phyloP scores from a whole-genome alignment of 2,113 vertebrate species.

The Mesembrinibis cayennensis region DNA sequence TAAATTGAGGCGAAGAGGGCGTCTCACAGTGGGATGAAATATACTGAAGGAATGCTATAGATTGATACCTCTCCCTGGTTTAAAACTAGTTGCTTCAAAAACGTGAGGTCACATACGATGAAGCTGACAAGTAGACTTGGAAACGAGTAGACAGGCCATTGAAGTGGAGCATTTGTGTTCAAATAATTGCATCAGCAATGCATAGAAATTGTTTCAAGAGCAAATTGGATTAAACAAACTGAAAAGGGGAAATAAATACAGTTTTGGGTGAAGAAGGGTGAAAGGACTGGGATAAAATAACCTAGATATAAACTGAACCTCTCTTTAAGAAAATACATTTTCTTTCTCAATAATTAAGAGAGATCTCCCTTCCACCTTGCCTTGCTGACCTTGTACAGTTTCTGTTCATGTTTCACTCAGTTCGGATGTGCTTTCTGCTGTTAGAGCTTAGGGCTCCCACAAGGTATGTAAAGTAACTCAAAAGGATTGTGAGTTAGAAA shows the following conservation, averaged over 20 bases:
- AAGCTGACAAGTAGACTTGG: neutral
- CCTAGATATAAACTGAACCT: neutral
- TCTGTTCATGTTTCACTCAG: neutral
- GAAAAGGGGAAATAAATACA: neutral
- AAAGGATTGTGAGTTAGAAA: neutral
- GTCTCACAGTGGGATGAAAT: slow-evolving; percentile 33
- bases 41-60: slow-evolving; percentile 15
- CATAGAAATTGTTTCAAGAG: neutral
- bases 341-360: neutral
- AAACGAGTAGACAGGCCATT: neutral
- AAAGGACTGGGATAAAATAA: neutral
- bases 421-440: neutral
- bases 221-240: neutral
- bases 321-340: neutral
- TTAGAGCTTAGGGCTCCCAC: neutral
- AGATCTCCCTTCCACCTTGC: neutral
- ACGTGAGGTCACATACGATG: neutral
- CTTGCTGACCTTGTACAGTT: neutral
- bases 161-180: neutral
- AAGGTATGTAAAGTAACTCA: neutral
- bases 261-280: neutral
- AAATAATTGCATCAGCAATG: neutral
- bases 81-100: slow-evolving; percentile 18
- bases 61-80: neutral
- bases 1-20: slow-evolving; percentile 53